Evolutionary conservation across 2,113 vertebrate genomes (phyloP), one percentile per base, ranked within the genome.

Genomic region (Burhinus oedicnemus): DNA sequence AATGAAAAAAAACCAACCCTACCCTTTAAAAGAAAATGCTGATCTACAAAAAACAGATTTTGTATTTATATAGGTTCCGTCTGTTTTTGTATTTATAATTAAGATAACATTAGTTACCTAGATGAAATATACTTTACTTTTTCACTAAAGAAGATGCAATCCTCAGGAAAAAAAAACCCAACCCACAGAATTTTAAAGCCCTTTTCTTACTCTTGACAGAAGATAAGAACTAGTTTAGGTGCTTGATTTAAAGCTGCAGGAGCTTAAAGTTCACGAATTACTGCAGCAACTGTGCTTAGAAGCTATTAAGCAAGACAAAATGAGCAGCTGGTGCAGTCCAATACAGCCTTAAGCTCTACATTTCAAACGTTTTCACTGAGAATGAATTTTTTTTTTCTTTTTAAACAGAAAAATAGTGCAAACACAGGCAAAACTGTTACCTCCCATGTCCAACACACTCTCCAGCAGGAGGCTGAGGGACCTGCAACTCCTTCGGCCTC

Each of bases 1-100:
- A 54, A 54, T 32, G 5, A 38, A 89, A 74, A 66, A 74, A 23
- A 47, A 52, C 49, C 45, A 44, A 22, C 27, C 15, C 18, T 30
- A 27, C 3, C 10, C 6, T 55, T 44, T 36, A 45, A 61, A 95
- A 84, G 12, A 80, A 86, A 72, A 80, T 22, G 3, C 45, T 81
- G 49, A 75, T 3, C 30, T 76, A 27, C 11, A 76, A 88, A 93
- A 32, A 3, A 0, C 11, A 42, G 27, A 21, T 62, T 69, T 65
- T 40, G 51, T 36, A 47, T 21, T 64, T 21, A 16, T 0, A 3
- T 4, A 47, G 72, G 25, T 57, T 86, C 12, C 0, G 0, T 13
- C 29, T 69, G 34, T 0, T 27, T 90, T 72, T 64, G 1, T 55
- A 51, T 61, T 81, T 57, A 32, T 44, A 86, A 71, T 36, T 42